A percentile compares a stretch with the other conserved stretches of the same genome.
These are phyloP conservation scores for Drosophila paranaensis DNA, from an alignment of 2,888 invertebrate species.

Conservation along the genomic window DNA sequence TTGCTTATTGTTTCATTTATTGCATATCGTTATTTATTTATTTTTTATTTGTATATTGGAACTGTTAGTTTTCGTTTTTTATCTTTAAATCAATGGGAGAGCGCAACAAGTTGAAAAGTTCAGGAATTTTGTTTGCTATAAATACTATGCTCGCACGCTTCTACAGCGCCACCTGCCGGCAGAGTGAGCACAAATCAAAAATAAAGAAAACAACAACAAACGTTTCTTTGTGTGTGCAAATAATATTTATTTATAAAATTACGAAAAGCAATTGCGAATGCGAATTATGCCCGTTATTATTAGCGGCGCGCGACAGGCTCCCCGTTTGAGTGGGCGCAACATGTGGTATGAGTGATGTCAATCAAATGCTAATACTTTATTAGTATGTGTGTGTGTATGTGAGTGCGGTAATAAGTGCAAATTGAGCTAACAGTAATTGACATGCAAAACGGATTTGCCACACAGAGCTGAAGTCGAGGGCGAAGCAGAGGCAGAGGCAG, in stretches of 20 bases:
- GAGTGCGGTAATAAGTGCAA: conserved; percentile 23
- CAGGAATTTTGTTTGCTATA: not conserved
- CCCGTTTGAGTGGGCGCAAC: conserved; percentile 38
- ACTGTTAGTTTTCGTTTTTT: not conserved
- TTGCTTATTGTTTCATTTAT: not conserved
- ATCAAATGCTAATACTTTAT: conserved; percentile 1
- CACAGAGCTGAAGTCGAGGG: conserved; percentile 4
- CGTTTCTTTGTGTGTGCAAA: conserved; percentile 16
- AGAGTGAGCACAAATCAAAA: conserved; percentile 41
- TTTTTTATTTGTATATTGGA: not conserved
- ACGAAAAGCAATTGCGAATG: conserved; percentile 18
- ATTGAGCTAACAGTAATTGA: conserved; percentile 36
- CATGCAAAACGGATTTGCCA: conserved; percentile 45
- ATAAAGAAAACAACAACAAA: conserved; percentile 4
- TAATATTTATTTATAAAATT: conserved; percentile 51
- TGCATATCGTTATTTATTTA: not conserved
- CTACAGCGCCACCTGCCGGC: conserved; percentile 60
- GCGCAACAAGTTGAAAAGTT: conserved; percentile 8
- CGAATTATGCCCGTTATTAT: conserved; percentile 51
- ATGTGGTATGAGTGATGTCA: conserved; percentile 60
- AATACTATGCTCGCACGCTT: conserved; percentile 48
- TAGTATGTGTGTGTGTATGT: not conserved
- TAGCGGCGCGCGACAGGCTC: conserved; percentile 12
- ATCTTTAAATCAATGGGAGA: not conserved
- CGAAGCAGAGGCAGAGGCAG: conserved; percentile 4